Conservation (phyloP, 2,888 invertebrate species). For the Melangyna quadrimaculata region DNA sequence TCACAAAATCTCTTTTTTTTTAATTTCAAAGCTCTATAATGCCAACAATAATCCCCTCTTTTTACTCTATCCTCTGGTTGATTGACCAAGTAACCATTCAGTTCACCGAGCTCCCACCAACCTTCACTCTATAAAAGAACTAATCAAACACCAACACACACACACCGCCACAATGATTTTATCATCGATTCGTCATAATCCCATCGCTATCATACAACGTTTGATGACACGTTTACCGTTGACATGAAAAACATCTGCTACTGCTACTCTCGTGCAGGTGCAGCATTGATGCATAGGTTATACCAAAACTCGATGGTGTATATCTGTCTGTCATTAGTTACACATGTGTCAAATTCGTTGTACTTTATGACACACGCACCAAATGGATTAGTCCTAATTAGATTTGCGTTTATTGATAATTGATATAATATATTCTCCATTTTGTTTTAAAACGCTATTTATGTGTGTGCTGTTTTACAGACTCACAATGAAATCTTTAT, state of each 20-base stretch:
- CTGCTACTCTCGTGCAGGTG: background rate
- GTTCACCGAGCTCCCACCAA: background rate
- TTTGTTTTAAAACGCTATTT: background rate
- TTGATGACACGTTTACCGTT: constrained; percentile 37
- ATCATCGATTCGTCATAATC: constrained; percentile 54
- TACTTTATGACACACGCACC: constrained; percentile 46
- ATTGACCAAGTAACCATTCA: background rate
- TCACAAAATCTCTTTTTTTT: background rate
- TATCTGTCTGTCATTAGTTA: constrained; percentile 45
- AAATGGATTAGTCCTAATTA: constrained; percentile 58
- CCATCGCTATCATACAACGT: background rate
- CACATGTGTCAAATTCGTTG: constrained; percentile 49
- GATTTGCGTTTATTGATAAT: constrained; percentile 58
- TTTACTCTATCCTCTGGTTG: background rate
- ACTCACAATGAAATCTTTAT: background rate
- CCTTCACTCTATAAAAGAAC: background rate
- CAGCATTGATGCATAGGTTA: constrained; percentile 22
- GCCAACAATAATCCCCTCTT: background rate
- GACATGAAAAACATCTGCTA: constrained; percentile 50
- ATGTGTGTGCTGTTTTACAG: background rate
- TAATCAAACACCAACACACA: background rate
- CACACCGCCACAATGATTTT: constrained; percentile 24
- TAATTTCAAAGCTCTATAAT: background rate
- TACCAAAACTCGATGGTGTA: background rate
- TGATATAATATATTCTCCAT: constrained; percentile 19